Conservation (phyloP, 2,113 vertebrate species). For the Thamnophis sirtalis region DNA sequence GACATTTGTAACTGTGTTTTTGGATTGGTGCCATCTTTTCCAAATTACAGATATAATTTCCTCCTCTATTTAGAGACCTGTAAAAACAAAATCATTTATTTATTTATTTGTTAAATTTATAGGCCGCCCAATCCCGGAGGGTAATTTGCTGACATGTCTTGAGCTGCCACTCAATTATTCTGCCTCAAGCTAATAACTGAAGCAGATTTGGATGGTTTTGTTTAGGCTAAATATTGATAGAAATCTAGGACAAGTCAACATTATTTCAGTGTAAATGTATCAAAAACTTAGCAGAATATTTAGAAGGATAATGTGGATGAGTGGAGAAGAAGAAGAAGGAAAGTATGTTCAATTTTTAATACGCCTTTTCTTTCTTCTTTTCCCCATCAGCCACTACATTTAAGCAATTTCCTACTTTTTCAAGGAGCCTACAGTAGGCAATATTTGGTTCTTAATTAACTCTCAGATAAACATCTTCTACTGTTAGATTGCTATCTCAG, state of each 20-base stretch:
- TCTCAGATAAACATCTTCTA: conserved; percentile 43
- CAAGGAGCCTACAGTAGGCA: conserved; percentile 46
- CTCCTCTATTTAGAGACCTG: background rate
- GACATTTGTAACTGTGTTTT: background rate
- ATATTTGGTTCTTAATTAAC: conserved; percentile 47
- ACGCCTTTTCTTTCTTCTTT: background rate
- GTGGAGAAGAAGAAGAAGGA: background rate
- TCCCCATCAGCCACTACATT: background rate
- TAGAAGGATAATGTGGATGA: background rate
- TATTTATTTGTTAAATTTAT: too few species aligned
- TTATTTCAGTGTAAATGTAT: background rate
- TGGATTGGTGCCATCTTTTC: background rate
- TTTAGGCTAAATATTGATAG: background rate
- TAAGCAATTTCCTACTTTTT: conserved; percentile 22
- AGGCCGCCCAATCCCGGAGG: too few species aligned
- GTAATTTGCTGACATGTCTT: background rate
- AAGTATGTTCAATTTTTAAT: background rate
- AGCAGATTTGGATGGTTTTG: background rate
- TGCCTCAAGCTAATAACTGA: background rate
- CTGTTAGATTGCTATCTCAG: conserved; percentile 35
- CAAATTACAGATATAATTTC: background rate
- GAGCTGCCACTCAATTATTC: background rate
- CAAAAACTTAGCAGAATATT: background rate
- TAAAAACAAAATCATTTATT: too few species aligned
- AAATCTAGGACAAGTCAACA: background rate